Evolutionary conservation across 2,888 invertebrate species (phyloP), one percentile per base, ranked within the genome.

Genomic region (Acrobasis repandana): DNA sequence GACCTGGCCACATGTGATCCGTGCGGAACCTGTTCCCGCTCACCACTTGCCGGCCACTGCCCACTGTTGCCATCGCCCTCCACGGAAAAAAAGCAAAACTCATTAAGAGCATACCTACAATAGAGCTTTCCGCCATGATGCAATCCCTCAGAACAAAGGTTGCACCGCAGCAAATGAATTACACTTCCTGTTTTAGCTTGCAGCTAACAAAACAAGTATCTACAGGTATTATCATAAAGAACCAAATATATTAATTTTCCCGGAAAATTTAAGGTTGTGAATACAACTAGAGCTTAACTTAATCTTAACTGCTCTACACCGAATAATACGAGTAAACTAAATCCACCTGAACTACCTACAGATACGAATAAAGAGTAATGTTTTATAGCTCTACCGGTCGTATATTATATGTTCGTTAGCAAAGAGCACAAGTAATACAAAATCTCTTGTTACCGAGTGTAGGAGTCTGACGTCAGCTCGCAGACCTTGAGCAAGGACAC

Each of bases 401-500:
- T n/a, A 6, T 51, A 63, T 63, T 65, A 64, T 65, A 28, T 66
- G 62, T 63, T 72, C 63, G 70, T 73, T 77, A 75, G 68, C 71
- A 71, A 75, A 71, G 64, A 67, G 67, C 71, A 73, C 74, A 72
- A 70, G 66, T 76, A 68, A 78, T 80, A 79, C 79, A 77, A 80
- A 84, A 83, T 84, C 82, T 85, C 79, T 82, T 80, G 83, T 83
- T 83, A 81, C 84, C 77, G 75, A 78, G 83, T 80, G 84, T 82
- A 84, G 80, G 76, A 79, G 79, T 67, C 66, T 88, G 85, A 88
- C 88, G 88, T 88, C 88, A 88, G 72, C 78, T 77, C 74, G 80
- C 75, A 86, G 82, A 84, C 90, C 90, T 90, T 88, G 89, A 76
- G 68, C 80, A 82, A 87, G 88, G 88, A 86, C 88, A 83, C 78